Percentiles rank a stretch among this genome's conserved stretches.
phyloP scores from a whole-genome alignment of 1,140 invertebrate genomes.

The Ctenoplectra terminalis region DNA sequence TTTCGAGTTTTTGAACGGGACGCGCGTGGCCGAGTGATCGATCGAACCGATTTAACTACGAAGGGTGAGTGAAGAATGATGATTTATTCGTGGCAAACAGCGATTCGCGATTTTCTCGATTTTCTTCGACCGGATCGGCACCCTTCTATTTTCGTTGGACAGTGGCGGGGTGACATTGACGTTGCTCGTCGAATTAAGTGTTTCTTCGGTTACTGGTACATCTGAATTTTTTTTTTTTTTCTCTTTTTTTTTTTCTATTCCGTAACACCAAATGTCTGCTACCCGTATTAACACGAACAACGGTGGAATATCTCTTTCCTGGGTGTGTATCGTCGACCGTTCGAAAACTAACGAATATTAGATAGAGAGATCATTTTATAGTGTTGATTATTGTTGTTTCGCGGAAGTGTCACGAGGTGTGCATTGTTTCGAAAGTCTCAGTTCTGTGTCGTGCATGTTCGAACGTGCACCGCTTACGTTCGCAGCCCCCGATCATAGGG shows the following conservation, averaged over 20 bases:
- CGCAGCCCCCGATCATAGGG: not conserved
- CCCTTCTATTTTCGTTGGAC: slow-evolving; percentile 40
- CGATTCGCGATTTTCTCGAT: not conserved
- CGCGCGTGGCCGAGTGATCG: slow-evolving; percentile 38
- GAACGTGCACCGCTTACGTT: slow-evolving; percentile 36
- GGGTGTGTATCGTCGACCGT: not conserved
- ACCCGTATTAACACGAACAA: not conserved
- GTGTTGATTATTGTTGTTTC: slow-evolving; percentile 48
- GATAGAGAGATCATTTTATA: slow-evolving; percentile 29
- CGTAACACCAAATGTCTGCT: not conserved
- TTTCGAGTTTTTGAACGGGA: slow-evolving; percentile 41
- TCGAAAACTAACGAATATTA: not conserved
- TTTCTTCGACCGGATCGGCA: slow-evolving; percentile 23
- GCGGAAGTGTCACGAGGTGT: slow-evolving; percentile 55
- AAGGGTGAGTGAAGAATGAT: slow-evolving; percentile 40
- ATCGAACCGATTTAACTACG: slow-evolving; percentile 30
- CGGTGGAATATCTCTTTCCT: not conserved
- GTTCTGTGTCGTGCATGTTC: slow-evolving; percentile 25
- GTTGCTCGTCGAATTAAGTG: slow-evolving; percentile 28
- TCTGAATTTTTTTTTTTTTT: no score
- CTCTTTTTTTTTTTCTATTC: no score
- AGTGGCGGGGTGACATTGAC: slow-evolving; percentile 58
- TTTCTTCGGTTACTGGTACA: not conserved
- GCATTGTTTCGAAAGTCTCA: slow-evolving; percentile 47
- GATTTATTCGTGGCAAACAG: not conserved